phyloP scores from a whole-genome alignment of 2,113 vertebrate species.

The Phaetusa simplex region DNA sequence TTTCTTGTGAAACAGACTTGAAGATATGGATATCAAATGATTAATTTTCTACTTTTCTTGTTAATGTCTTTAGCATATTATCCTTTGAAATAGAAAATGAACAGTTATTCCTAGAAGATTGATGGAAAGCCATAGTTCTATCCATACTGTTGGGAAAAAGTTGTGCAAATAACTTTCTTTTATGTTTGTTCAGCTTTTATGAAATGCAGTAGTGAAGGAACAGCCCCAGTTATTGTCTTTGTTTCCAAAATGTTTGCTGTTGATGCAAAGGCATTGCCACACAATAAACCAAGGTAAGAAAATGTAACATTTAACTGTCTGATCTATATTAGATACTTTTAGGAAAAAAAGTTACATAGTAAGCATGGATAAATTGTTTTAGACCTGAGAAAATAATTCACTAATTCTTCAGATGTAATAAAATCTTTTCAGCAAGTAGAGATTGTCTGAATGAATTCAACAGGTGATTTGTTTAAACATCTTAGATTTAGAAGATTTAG shows the following conservation, averaged over 20 bases:
- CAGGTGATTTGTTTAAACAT: not conserved
- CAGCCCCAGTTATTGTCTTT: constrained; percentile 89
- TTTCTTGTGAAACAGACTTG: not conserved
- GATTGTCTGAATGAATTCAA: not conserved
- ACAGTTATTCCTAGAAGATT: not conserved
- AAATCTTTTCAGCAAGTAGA: not conserved
- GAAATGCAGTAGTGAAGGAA: constrained; percentile 83
- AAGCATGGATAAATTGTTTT: not conserved
- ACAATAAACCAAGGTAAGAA: constrained; percentile 89
- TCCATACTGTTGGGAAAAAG: not conserved
- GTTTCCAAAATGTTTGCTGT: constrained; percentile 98
- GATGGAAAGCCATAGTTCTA: not conserved
- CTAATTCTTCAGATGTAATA: not conserved
- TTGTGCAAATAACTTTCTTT: not conserved
- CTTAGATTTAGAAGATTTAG: not conserved
- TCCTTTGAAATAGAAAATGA: not conserved
- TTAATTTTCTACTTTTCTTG: not conserved
- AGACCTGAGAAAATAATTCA: not conserved
- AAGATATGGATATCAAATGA: not conserved
- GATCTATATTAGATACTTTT: not conserved
- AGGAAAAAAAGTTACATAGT: not conserved
- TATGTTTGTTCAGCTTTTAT: constrained; percentile 84
- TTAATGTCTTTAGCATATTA: not conserved
- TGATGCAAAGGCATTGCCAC: constrained; percentile 85
- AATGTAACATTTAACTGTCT: not conserved